These are phyloP conservation scores for Hydropsyche tenuis DNA, from an alignment of 1,140 invertebrate species.

Conservation along the genomic window DNA sequence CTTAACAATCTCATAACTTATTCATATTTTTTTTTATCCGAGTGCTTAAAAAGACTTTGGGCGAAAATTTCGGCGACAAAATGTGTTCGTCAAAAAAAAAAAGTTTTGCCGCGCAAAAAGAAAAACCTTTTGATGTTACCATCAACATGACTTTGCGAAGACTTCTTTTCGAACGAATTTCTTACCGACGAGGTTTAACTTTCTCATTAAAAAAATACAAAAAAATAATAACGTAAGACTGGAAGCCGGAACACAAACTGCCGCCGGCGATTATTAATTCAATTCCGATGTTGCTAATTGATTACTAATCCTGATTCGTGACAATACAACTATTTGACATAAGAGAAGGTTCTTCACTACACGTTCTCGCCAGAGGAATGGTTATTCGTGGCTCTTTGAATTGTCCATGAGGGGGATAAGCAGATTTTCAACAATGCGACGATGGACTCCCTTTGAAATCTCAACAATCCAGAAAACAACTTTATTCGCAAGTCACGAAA, in stretches of 20 bases:
- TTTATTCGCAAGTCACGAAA: slow-evolving; percentile 40
- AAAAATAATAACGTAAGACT: no score
- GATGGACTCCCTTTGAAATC: slow-evolving; percentile 27
- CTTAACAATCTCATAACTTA: slow-evolving; percentile 32
- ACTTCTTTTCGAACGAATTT: slow-evolving; percentile 18
- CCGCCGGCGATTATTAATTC: no score
- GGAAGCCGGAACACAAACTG: no score
- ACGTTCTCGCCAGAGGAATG: neutral
- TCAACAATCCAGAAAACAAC: slow-evolving; percentile 34
- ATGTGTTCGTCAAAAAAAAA: slow-evolving; percentile 29
- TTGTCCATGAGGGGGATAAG: neutral
- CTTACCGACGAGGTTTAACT: no score
- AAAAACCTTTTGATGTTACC: slow-evolving; percentile 34
- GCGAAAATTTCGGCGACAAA: slow-evolving; percentile 33
- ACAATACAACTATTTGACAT: no score
- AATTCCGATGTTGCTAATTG: no score
- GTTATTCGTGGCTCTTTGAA: slow-evolving; percentile 18
- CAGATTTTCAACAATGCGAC: slow-evolving; percentile 33
- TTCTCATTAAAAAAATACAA: no score
- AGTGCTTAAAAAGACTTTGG: slow-evolving; percentile 32
- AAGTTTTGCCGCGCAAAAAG: neutral
- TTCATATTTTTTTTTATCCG: slow-evolving; percentile 34
- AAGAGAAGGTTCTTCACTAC: no score
- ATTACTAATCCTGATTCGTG: no score
- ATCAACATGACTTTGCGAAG: slow-evolving; percentile 26